Conservation (phyloP, 2,797 vertebrate genomes). For the Lagothrix lagotricha region DNA sequence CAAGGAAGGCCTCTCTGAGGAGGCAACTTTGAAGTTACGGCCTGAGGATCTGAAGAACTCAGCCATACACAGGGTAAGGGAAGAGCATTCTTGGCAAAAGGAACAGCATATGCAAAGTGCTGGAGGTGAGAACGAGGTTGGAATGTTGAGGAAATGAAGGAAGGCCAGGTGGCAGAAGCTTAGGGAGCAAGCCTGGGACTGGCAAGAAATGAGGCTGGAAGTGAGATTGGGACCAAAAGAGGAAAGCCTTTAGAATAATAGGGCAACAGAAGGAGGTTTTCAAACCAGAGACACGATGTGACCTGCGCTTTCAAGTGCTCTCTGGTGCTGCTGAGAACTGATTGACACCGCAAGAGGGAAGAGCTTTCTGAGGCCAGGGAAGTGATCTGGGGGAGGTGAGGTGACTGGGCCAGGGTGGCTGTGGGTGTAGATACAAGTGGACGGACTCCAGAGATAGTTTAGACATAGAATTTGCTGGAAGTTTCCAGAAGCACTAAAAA, state of each 20-base stretch:
- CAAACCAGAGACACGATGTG: background rate
- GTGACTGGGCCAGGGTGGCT: background rate
- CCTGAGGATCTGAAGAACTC: background rate
- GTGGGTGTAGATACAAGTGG: background rate
- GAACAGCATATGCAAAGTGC: background rate
- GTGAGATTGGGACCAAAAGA: background rate
- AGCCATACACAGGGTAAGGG: background rate
- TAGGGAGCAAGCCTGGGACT: background rate
- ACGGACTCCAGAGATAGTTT: background rate
- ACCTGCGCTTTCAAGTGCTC: background rate
- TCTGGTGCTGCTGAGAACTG: background rate
- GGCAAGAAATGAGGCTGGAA: background rate
- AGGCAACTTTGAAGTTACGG: background rate
- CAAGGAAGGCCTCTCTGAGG: background rate
- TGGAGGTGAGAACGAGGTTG: background rate
- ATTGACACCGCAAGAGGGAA: background rate
- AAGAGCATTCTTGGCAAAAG: background rate
- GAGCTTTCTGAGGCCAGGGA: background rate
- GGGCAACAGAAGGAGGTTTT: background rate
- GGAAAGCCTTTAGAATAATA: background rate
- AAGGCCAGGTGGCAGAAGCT: background rate
- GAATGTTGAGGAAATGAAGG: background rate
- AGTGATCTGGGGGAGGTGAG: background rate
- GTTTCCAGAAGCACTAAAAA: conserved; percentile 21
- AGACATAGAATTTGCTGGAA: background rate